Evolutionary conservation across 1,140 invertebrate species (phyloP).

Genomic region (Hycleus cichorii): DNA sequence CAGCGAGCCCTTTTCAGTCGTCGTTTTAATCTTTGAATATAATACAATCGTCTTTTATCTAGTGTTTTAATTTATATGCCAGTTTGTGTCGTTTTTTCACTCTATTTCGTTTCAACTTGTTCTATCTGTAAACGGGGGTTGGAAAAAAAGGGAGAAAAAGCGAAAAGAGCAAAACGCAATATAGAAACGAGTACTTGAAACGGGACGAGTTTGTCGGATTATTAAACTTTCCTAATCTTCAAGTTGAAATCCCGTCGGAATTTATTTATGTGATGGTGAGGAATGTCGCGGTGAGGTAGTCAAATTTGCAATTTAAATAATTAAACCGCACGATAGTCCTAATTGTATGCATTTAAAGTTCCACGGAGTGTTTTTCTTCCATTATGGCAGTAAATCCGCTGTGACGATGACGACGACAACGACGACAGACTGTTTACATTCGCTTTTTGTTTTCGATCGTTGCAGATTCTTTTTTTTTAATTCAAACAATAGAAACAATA

Average conservation of each 20-base stretch:
- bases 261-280: conserved; percentile 12
- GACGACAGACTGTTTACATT: conserved; percentile 12
- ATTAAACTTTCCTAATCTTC: conserved; percentile 15
- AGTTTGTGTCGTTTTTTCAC: too few relatives aligned
- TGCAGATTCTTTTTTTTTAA: too few relatives aligned
- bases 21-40: too few relatives aligned
- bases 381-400: conserved; percentile 17
- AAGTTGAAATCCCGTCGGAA: conserved; percentile 13
- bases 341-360: conserved; percentile 22
- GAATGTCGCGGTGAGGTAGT: conserved; percentile 12
- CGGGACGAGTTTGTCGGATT: not conserved
- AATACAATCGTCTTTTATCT: too few relatives aligned
- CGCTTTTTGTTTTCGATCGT: conserved; percentile 4
- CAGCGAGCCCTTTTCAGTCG: too few relatives aligned
- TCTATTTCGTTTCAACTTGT: too few relatives aligned
- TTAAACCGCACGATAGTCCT: conserved; percentile 17
- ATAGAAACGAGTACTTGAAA: too few relatives aligned
- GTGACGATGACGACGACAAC: not conserved
- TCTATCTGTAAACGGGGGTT: too few relatives aligned
- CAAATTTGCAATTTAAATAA: conserved; percentile 24
- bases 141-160: too few relatives aligned
- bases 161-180: too few relatives aligned
- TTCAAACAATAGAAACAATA: too few relatives aligned
- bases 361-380: conserved; percentile 20
- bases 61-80: too few relatives aligned